phyloP scores from a whole-genome alignment of 2,888 invertebrate genomes.

The Xanthorhoe designata region DNA sequence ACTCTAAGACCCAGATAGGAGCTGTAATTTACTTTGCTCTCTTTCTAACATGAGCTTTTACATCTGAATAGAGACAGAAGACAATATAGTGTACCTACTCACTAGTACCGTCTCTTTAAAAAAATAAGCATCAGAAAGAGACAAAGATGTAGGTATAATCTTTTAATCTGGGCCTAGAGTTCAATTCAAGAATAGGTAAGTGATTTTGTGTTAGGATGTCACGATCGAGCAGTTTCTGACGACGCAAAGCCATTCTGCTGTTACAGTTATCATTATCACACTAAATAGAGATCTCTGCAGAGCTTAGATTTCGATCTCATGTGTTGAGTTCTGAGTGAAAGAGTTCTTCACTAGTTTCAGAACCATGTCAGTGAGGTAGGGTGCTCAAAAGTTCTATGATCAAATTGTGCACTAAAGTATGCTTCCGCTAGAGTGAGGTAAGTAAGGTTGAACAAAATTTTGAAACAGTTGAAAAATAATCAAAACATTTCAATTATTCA shows the following conservation, averaged over 20 bases:
- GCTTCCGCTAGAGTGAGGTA: conserved; percentile 17
- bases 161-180: not conserved
- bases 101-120: too few relatives aligned
- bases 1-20: conserved; percentile 21
- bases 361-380: not conserved
- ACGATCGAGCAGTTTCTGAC: conserved; percentile 34
- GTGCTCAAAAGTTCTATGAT: conserved; percentile 34
- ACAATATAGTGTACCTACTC: too few relatives aligned
- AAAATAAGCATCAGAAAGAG: too few relatives aligned
- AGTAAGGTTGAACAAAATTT: conserved; percentile 30
- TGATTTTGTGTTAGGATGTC: conserved; percentile 33
- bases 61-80: not conserved
- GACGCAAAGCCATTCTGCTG: conserved; percentile 33
- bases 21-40: not conserved
- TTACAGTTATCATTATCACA: conserved; percentile 40
- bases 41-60: not conserved
- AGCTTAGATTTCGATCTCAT: conserved; percentile 24
- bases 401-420: conserved; percentile 32
- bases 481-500: conserved; percentile 9
- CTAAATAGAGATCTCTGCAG: conserved; percentile 28
- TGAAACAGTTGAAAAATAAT: conserved; percentile 9
- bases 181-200: not conserved
- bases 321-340: conserved; percentile 6
- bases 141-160: too few relatives aligned
- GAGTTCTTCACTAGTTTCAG: conserved; percentile 3